Conservation (phyloP, 2,113 vertebrate genomes). For the Phodopus roborovskii region DNA sequence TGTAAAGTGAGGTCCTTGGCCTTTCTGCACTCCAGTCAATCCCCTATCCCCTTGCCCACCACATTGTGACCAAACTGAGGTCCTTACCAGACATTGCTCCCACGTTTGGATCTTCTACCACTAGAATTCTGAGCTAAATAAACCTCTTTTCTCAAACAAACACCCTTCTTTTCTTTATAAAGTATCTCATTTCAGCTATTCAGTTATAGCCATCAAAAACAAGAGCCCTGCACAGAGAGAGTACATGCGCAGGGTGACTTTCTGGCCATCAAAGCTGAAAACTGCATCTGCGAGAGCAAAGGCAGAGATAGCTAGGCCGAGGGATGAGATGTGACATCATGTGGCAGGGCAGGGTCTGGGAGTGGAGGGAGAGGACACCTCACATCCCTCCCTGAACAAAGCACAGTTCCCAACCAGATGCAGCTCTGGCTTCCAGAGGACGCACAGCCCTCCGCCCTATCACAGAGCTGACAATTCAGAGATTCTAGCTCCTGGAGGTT, state of each 20-base stretch:
- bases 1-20: background rate
- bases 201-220: background rate
- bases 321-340: background rate
- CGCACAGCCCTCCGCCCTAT: no score
- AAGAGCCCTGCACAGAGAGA: background rate
- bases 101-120: background rate
- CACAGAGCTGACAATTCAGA: background rate
- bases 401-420: background rate
- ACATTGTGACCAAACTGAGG: background rate
- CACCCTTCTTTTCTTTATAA: background rate
- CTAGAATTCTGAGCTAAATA: background rate
- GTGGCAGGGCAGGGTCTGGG: background rate
- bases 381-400: background rate
- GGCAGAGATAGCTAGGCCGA: fast-evolving
- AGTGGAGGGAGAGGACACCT: background rate
- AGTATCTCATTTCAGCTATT: background rate
- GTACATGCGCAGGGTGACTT: background rate
- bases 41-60: background rate
- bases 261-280: background rate
- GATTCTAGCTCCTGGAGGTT: background rate
- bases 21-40: background rate
- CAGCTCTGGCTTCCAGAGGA: fast-evolving
- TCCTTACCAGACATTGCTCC: background rate
- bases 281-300: no score
- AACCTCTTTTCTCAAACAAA: background rate